A percentile compares a stretch with the other conserved stretches of the same genome.
phyloP scores from a whole-genome alignment of 2,113 vertebrate species.

The Regulus satrapa region DNA sequence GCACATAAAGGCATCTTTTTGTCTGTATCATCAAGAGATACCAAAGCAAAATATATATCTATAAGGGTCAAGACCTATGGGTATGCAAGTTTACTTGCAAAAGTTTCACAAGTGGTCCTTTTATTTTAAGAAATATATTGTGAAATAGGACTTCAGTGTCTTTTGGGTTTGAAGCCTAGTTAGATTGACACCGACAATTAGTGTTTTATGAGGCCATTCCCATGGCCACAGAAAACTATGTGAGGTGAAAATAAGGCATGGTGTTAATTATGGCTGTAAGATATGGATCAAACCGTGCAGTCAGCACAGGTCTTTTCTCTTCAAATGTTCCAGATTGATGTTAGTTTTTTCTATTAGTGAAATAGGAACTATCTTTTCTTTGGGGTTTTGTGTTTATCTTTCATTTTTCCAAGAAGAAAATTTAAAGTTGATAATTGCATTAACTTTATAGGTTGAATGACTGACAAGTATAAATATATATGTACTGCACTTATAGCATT shows the following conservation, averaged over 20 bases:
- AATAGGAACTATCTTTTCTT: neutral
- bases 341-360: neutral
- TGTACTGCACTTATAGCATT: neutral
- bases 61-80: neutral
- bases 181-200: neutral
- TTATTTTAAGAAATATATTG: neutral
- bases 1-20: neutral
- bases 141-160: neutral
- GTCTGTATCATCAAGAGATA: neutral
- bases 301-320: neutral
- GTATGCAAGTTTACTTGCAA: neutral
- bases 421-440: neutral
- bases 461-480: neutral
- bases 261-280: neutral
- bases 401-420: neutral
- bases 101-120: fast-evolving
- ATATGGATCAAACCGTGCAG: neutral
- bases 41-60: neutral
- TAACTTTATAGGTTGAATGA: neutral
- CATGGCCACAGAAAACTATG: neutral
- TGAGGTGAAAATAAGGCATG: neutral
- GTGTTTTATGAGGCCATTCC: neutral
- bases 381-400: neutral
- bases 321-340: neutral
- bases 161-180: neutral